A percentile compares a stretch with the other conserved stretches of the same genome.
phyloP scores from a whole-genome alignment of 2,888 invertebrate genomes.

The Notodonta ziczac region DNA sequence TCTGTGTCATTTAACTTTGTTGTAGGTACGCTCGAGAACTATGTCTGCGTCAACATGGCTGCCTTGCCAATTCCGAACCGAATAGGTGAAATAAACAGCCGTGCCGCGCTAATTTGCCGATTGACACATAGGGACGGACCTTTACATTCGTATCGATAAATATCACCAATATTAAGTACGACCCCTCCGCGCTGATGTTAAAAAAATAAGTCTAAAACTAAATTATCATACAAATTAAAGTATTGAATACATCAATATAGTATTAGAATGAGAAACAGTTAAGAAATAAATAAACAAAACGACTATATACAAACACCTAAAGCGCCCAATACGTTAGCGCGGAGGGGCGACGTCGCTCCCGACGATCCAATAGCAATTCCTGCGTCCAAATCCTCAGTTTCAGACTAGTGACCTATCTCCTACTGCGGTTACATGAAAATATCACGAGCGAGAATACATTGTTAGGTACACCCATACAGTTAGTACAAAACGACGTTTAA shows the following conservation, averaged over 20 bases:
- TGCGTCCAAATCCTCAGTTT: constrained; percentile 65
- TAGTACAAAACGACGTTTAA: constrained; percentile 56
- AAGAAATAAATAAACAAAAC: constrained; percentile 59
- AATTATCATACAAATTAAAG: constrained; percentile 46
- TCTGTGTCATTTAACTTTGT: no score
- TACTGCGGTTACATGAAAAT: constrained; percentile 73
- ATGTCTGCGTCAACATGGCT: no score
- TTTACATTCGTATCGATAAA: constrained; percentile 58
- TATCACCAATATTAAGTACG: constrained; percentile 62
- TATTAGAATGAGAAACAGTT: constrained; percentile 42
- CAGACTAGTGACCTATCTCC: constrained; percentile 44
- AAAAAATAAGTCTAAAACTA: constrained; percentile 42
- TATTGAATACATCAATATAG: constrained; percentile 39
- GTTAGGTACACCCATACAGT: constrained; percentile 61
- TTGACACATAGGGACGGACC: constrained; percentile 21
- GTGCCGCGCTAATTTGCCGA: neutral
- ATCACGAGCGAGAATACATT: constrained; percentile 78
- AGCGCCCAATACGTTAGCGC: constrained; percentile 38
- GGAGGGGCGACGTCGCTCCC: constrained; percentile 46
- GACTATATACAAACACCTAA: constrained; percentile 63
- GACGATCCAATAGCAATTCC: constrained; percentile 52
- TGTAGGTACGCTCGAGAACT: no score
- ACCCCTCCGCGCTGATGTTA: constrained; percentile 54
- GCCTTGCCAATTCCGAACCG: no score
- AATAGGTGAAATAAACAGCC: no score